Base-by-base conservation (phyloP, 2,888 invertebrate genomes). In the Orthosia gothica region DNA sequence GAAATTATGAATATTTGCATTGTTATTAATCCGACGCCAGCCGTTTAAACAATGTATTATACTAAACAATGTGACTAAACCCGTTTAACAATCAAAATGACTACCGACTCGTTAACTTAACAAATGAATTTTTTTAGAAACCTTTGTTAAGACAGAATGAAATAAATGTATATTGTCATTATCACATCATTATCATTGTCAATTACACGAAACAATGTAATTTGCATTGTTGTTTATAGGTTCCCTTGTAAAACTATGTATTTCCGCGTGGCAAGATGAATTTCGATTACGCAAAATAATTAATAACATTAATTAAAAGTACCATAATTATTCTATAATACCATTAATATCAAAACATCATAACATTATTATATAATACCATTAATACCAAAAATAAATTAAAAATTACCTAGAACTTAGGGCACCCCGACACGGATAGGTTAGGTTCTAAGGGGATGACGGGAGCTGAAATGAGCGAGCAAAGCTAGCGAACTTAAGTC, bases 1-100 rank as follows among this genome's bases (percentile, higher is more conserved):
- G 83, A 88, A 92, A 90, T 91, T 92, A 92, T 93, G 91, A 92
- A 93, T 92, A 92, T 92, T 91, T 91, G 88, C 88, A 89, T 90
- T 85, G 86, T 87, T 88, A 90, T 91, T 90, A 91, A 90, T 89
- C 77, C 81, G 82, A 82, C 81, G 80, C 72, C 49, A 49, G 40
- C 65, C 71, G 54, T 79, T 81, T 79, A 84, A 89, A 81, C 82
- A 82, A 80, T 86, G 26, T 67, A 26, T 66, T 32, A 70, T 40
- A 40, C 40, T 40, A 40, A 40, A 40, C 40, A 40, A 67, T 71
- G 50, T 9, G 16, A 62, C 26, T 76, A 58, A 57, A 50, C 20
- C n/a, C 50, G 71, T 50, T 73, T 47, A 52, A 47, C 45, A 74
- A 63, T 55, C 40, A 50, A 55, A 63, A 55, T 62, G 11, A 61